Conservation (phyloP, 2,888 invertebrate species). For the Diadromus collaris region DNA sequence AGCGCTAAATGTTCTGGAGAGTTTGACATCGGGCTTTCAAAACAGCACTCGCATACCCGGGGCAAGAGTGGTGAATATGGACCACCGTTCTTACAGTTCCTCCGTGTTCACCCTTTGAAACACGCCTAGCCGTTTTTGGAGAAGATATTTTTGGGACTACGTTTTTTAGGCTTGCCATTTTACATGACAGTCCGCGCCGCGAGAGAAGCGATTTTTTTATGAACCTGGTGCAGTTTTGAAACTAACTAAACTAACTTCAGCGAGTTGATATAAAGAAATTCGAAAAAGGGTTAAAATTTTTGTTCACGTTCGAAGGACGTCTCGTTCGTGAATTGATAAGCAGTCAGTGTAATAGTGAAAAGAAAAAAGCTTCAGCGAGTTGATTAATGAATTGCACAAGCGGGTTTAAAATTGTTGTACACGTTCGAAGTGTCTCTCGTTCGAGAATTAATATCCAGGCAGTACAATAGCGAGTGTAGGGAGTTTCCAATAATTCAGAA, state of each 20-base stretch:
- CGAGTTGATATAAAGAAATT: too few relatives aligned
- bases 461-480: background rate
- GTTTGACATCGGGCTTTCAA: background rate
- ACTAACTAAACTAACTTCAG: too few relatives aligned
- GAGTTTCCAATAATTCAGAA: background rate
- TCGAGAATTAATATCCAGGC: background rate
- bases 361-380: too few relatives aligned
- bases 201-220: too few relatives aligned
- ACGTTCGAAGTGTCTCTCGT: background rate
- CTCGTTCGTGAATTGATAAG: background rate
- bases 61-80: background rate
- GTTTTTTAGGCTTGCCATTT: too few relatives aligned
- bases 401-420: too few relatives aligned
- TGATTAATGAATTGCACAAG: too few relatives aligned
- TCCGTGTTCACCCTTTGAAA: background rate
- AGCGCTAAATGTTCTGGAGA: background rate
- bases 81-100: background rate
- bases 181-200: too few relatives aligned
- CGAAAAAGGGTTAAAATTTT: too few relatives aligned
- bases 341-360: background rate
- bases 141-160: too few relatives aligned
- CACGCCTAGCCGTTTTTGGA: background rate
- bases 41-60: background rate
- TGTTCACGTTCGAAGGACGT: background rate
- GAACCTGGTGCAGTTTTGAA: too few relatives aligned